Conservation (phyloP, 2,888 invertebrate species). For the Spisula subtruncata region DNA sequence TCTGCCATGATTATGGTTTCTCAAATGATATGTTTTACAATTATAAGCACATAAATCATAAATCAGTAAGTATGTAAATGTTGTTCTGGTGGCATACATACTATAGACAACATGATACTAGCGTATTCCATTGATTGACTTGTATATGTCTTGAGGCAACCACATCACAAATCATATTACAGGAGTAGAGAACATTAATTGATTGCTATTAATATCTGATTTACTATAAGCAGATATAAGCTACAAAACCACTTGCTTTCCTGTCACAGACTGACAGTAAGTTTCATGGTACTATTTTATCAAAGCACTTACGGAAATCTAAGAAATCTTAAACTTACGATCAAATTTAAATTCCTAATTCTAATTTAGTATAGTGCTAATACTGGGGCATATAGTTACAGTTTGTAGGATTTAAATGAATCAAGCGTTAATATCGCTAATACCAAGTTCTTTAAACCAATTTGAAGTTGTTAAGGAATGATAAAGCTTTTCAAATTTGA, state of each 20-base stretch:
- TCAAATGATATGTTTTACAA: background rate
- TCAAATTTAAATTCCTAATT: no score
- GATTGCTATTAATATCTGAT: background rate
- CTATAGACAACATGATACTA: background rate
- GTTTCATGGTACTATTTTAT: no score
- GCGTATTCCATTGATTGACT: background rate
- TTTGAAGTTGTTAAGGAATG: no score
- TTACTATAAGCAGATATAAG: background rate
- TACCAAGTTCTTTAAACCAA: no score
- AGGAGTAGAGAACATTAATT: slow-evolving; percentile 5
- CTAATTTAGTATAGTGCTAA: no score
- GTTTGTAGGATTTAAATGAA: no score
- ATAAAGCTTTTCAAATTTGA: no score
- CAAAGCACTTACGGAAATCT: no score
- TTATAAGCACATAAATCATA: background rate
- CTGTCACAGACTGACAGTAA: background rate
- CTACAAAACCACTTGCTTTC: background rate
- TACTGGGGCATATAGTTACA: no score
- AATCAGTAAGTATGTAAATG: background rate
- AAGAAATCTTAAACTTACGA: no score
- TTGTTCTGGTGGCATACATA: background rate
- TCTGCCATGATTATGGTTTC: no score
- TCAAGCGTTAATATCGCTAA: no score
- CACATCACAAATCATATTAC: slow-evolving; percentile 14
- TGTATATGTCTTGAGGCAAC: background rate